Percentiles rank a stretch among this genome's conserved stretches.
Conservation (phyloP, 2,888 invertebrate genomes). For the Plusia festucae region DNA sequence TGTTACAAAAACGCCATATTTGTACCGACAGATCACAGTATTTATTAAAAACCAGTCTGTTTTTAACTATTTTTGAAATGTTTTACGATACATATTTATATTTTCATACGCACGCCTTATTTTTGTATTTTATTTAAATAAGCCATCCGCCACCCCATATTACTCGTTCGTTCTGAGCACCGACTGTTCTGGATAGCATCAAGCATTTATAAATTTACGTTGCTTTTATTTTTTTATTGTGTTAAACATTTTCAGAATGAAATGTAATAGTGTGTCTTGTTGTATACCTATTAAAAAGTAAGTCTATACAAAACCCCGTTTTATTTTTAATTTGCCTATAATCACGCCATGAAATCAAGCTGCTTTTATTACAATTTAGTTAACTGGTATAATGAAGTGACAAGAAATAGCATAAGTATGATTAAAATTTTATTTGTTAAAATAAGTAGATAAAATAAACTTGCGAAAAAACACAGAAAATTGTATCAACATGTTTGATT, state of each 20-base stretch:
- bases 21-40: slow-evolving; percentile 71
- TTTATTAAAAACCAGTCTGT: slow-evolving; percentile 65
- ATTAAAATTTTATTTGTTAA: slow-evolving; percentile 87
- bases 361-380: neutral
- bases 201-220: slow-evolving; percentile 3
- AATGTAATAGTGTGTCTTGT: slow-evolving; percentile 52
- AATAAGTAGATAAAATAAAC: slow-evolving; percentile 89
- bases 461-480: slow-evolving; percentile 86
- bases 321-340: slow-evolving; percentile 30
- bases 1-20: slow-evolving; percentile 51
- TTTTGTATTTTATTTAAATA: neutral
- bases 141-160: no score
- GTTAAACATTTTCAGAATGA: slow-evolving; percentile 22
- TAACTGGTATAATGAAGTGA: slow-evolving; percentile 3
- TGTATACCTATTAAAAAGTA: slow-evolving; percentile 58
- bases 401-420: slow-evolving; percentile 66
- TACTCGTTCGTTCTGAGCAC: neutral
- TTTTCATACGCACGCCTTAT: neutral
- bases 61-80: slow-evolving; percentile 45
- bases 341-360: neutral
- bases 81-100: slow-evolving; percentile 35
- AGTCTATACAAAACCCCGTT: slow-evolving; percentile 49
- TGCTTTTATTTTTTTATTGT: slow-evolving; percentile 32
- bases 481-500: slow-evolving; percentile 85
- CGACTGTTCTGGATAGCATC: slow-evolving; percentile 4